phyloP scores from a whole-genome alignment of 2,113 vertebrate species.

The Erythrocercus mccallii region DNA sequence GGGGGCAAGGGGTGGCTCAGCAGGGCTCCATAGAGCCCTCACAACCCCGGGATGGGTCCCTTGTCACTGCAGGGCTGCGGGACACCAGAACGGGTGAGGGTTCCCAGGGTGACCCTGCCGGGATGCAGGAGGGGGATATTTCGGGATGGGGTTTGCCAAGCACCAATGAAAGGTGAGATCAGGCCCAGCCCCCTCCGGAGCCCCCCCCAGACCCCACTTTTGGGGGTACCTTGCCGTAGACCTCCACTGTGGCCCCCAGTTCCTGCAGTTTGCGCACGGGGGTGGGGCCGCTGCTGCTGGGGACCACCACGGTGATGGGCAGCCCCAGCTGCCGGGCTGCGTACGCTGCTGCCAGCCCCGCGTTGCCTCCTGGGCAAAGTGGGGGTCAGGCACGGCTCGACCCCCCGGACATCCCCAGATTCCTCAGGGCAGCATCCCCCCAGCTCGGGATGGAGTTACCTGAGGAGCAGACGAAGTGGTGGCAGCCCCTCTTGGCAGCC shows the following conservation, averaged over 20 bases:
- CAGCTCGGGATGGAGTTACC: slow-evolving; percentile 61
- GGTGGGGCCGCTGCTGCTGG: slow-evolving; percentile 64
- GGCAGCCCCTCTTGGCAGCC: slow-evolving; percentile 80
- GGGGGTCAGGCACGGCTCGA: not conserved
- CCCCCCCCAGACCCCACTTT: not conserved
- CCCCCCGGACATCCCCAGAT: rapidly evolving
- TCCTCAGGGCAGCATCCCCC: not conserved
- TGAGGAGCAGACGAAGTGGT: slow-evolving; percentile 85
- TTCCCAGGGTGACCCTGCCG: rapidly evolving
- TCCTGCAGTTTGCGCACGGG: slow-evolving; percentile 78
- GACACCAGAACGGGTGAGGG: not conserved
- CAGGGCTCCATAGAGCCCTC: not conserved
- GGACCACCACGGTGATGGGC: slow-evolving; percentile 85
- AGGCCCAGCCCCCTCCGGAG: not conserved
- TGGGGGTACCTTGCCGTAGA: slow-evolving; percentile 81
- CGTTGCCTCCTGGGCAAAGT: slow-evolving; percentile 80
- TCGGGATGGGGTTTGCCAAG: not conserved
- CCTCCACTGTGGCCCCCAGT: slow-evolving; percentile 78
- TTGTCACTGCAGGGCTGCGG: rapidly evolving
- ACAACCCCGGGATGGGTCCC: rapidly evolving
- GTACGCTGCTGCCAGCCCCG: slow-evolving; percentile 84
- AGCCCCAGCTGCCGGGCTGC: slow-evolving; percentile 77
- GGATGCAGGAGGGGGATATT: rapidly evolving
- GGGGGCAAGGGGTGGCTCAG: rapidly evolving
- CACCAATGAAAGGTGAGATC: not conserved